Conservation (phyloP, 2,113 vertebrate genomes). For the Lepus americanus region DNA sequence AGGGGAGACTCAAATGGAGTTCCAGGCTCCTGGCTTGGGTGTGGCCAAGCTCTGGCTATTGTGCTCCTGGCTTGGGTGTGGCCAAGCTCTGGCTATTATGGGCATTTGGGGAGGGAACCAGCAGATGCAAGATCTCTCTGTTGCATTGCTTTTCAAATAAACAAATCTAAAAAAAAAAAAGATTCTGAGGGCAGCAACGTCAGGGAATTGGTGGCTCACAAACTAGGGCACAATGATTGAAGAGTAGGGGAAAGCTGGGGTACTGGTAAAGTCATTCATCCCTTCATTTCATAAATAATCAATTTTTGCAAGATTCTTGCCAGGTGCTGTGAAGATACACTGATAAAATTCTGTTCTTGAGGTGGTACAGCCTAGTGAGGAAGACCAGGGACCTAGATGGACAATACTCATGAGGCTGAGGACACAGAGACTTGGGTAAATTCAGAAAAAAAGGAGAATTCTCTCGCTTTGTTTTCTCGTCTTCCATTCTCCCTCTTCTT, state of each 20-base stretch:
- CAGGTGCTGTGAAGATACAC: background rate
- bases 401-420: background rate
- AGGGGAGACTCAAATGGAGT: too few relatives aligned
- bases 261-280: background rate
- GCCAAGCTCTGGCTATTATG: too few relatives aligned
- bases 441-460: background rate
- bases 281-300: background rate
- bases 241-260: background rate
- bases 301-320: background rate
- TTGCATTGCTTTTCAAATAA: too few relatives aligned
- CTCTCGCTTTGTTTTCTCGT: background rate
- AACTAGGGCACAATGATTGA: background rate
- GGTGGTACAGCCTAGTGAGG: background rate
- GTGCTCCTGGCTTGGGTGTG: too few relatives aligned
- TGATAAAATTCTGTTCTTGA: background rate
- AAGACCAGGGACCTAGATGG: background rate
- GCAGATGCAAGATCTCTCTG: too few relatives aligned
- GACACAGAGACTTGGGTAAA: background rate
- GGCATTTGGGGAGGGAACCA: too few relatives aligned
- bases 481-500: background rate
- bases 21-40: too few relatives aligned
- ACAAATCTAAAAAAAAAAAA: too few relatives aligned
- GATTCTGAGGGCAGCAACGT: background rate
- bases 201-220: background rate
- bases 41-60: too few relatives aligned